phyloP scores from a whole-genome alignment of 2,888 invertebrate species.

The Lagria hirta region DNA sequence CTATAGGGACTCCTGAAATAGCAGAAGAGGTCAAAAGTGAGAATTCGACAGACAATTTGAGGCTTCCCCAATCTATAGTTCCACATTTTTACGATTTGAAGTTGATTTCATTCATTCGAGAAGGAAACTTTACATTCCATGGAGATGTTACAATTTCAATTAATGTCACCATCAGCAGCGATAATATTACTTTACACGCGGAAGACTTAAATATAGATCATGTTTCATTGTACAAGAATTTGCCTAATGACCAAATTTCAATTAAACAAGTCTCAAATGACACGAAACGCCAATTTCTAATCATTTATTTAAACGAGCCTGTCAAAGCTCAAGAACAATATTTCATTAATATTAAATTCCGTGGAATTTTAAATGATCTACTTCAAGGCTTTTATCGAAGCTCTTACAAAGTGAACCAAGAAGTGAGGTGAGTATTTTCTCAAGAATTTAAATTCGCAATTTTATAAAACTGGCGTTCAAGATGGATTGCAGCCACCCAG shows the following conservation, averaged over 20 bases:
- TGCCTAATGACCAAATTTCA: slow-evolving; percentile 7
- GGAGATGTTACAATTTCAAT: slow-evolving; percentile 69
- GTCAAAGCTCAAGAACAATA: slow-evolving; percentile 65
- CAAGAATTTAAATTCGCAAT: background rate
- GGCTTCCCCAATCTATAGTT: slow-evolving; percentile 67
- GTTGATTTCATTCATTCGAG: slow-evolving; percentile 70
- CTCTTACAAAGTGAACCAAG: slow-evolving; percentile 69
- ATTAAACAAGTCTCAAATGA: slow-evolving; percentile 54
- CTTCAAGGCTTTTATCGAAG: slow-evolving; percentile 82
- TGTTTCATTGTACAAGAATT: slow-evolving; percentile 32
- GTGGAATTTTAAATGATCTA: slow-evolving; percentile 72
- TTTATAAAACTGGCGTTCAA: slow-evolving; percentile 45
- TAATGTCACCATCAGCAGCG: slow-evolving; percentile 61
- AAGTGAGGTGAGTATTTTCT: slow-evolving; percentile 62
- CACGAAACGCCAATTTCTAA: slow-evolving; percentile 67
- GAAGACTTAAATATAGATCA: slow-evolving; percentile 67
- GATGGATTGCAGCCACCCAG: slow-evolving; percentile 81
- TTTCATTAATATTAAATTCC: slow-evolving; percentile 67
- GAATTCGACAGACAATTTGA: slow-evolving; percentile 56
- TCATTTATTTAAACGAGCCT: slow-evolving; percentile 62
- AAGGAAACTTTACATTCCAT: slow-evolving; percentile 77
- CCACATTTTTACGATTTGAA: slow-evolving; percentile 72
- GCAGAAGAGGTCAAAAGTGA: slow-evolving; percentile 8
- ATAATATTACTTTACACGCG: slow-evolving; percentile 74
- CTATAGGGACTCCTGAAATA: slow-evolving; percentile 16